Percentiles rank a stretch among this genome's conserved stretches.
These are phyloP conservation scores for Tachyglossus aculeatus DNA, from an alignment of 2,797 vertebrate genomes.

Conservation along the genomic window DNA sequence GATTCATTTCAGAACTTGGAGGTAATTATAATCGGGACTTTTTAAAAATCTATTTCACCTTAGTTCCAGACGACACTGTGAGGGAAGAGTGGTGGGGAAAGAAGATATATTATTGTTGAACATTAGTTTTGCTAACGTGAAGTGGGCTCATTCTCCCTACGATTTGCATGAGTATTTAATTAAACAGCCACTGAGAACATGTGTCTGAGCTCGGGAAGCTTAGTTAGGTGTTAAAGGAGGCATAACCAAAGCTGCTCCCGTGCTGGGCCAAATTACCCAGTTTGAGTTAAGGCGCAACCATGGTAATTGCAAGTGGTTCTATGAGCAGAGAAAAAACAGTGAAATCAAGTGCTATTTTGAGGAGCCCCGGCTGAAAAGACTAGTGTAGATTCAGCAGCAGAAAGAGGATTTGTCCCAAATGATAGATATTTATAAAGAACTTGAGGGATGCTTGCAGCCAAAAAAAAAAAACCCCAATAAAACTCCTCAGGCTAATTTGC, in stretches of 20 bases:
- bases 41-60: conserved; percentile 14
- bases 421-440: conserved; percentile 8
- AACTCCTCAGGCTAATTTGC: conserved; percentile 1
- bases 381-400: too few species aligned
- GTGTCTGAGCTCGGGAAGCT: too few species aligned
- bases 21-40: conserved; percentile 6
- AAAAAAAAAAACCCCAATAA: conserved; percentile 16
- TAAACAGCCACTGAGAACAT: too few species aligned
- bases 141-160: background rate
- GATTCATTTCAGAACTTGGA: conserved; percentile 25
- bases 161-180: conserved; percentile 8
- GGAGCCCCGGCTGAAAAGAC: too few species aligned
- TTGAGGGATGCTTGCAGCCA: background rate
- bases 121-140: conserved; percentile 25
- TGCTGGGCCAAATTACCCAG: background rate
- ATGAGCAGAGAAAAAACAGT: background rate
- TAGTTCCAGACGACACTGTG: conserved; percentile 2
- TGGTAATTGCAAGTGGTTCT: background rate
- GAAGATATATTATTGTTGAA: conserved; percentile 9
- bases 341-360: too few species aligned
- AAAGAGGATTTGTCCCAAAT: conserved; percentile 10
- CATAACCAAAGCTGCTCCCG: too few species aligned
- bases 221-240: too few species aligned
- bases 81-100: conserved; percentile 3
- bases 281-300: background rate